These are phyloP conservation scores for Poecilia wingei DNA, from an alignment of 2,797 vertebrate genomes.

Conservation along the genomic window DNA sequence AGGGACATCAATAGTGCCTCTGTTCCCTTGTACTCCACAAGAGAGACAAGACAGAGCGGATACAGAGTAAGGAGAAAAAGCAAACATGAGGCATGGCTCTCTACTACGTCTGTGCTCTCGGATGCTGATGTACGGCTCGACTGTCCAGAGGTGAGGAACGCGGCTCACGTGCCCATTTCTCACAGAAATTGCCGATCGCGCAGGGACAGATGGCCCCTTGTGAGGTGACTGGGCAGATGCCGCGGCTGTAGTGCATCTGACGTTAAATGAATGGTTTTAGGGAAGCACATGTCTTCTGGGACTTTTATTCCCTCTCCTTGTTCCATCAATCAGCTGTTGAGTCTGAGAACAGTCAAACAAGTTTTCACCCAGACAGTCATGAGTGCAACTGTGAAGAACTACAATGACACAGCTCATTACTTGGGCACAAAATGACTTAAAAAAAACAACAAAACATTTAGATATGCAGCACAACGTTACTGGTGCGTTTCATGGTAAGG, in stretches of 20 bases:
- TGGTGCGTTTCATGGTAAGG: neutral
- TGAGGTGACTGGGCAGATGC: constrained; percentile 53
- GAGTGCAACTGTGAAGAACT: constrained; percentile 10
- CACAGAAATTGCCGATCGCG: constrained; percentile 40
- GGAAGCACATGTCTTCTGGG: constrained; percentile 23
- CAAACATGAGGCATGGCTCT: constrained; percentile 64
- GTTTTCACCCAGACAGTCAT: constrained; percentile 41
- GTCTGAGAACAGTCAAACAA: constrained; percentile 48
- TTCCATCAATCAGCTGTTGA: constrained; percentile 55
- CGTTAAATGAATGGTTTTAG: constrained; percentile 37
- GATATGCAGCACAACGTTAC: neutral
- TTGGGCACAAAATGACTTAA: neutral
- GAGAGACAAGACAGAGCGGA: constrained; percentile 46
- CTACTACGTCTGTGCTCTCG: constrained; percentile 44
- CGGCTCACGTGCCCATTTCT: constrained; percentile 39
- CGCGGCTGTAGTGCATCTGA: constrained; percentile 21
- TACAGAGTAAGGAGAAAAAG: constrained; percentile 23
- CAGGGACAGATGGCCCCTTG: constrained; percentile 52
- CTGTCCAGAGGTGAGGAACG: constrained; percentile 57
- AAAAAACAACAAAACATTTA: neutral
- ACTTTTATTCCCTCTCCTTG: neutral
- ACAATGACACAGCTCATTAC: neutral
- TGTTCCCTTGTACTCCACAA: constrained; percentile 71
- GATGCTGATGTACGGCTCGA: constrained; percentile 53
- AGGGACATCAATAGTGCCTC: constrained; percentile 76